Evolutionary conservation across 2,113 vertebrate genomes (phyloP), one percentile per base, ranked within the genome.

Genomic region (Zosterops pallidus): DNA sequence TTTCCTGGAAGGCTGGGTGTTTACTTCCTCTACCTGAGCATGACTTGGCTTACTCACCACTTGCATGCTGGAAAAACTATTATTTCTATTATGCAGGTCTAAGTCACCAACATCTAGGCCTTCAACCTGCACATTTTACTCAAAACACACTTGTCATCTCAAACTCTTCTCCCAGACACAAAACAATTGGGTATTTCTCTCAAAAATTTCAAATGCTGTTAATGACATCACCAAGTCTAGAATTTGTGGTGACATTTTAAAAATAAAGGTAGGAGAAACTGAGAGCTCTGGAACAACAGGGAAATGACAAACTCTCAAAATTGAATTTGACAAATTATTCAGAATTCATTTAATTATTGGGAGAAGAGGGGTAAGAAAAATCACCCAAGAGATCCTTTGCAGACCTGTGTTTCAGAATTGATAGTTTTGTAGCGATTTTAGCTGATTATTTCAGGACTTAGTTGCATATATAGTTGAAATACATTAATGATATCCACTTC

Each of bases 21-120:
- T 83, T 83, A 13, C 4, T 55, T 69, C 35, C 41, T 69, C 39
- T 85, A 5, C 70, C 42, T 4, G 13, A 56, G 33, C 41, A 55
- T 46, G 28, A 62, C 50, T 50, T 85, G 33, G 42, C 52, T 79
- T 29, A 35, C 46, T 89, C 59, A 81, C 16, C 42, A 42, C 15
- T 28, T 42, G 44, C 15, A 56, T 0, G 0, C n/a, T 67, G 13
- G 18, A 84, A 57, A 25, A 74, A 39, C 10, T 33, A 29, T 25
- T 15, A 2, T 57, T 94, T 62, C 49, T 89, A 37, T 50, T 41
- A 29, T 9, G 28, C 7, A 53, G 42, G 22, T 62, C 37, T 46
- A 26, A 74, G 44, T 33, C 0, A 0, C 44, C 37, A 75, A 56
- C 42, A 82, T 31, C 49, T 29, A 39, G 14, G 14, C 55, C 35